Base-by-base conservation (phyloP, 1,140 invertebrate genomes). In the Scaptomyza hsui region DNA sequence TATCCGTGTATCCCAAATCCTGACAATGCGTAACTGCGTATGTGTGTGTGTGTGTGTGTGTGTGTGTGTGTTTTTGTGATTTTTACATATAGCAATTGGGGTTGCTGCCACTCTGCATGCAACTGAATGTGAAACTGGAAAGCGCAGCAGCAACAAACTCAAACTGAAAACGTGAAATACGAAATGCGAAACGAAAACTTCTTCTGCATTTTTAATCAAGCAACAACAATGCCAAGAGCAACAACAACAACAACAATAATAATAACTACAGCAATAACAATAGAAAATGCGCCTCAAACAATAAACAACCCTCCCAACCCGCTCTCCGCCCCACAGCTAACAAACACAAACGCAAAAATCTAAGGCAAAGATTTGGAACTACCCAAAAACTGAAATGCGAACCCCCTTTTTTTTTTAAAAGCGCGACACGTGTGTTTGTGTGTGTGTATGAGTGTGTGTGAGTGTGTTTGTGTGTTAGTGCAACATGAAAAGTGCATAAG, bases 141-240 rank as follows among this genome's bases (percentile, higher is more conserved):
- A 79, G 60, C 42, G 55, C 57, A 79, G 57, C 61, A 56, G 56
- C 39, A 65, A 21, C 45, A 24, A 59, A 73, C 49, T 44, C 41
- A 42, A 77, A 81, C 63, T 44, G 62, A 62, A 75, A 80, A 73
- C 61, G 3, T 1, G 24, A 29, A 29, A 29, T 7, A 2, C 6
- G 26, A 29, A 29, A 29, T 7, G 26, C 37, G 56, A 76, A 81
- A 64, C 47, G 67, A 65, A 78, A 80, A 74, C 57, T 64, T 83
- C 70, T 86, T 83, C 70, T 86, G 81, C 81, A 86, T 88, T 81
- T 81, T 68, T 75, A 88, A 86, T 81, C 73, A 67, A 85, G 73
- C 73, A 75, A 82, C 78, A 82, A 83, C 74, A 82, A 82, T 74
- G 64, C 59, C 60, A 52, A 56, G 37, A 71, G 35, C 71, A 64